Evolutionary conservation across 2,888 invertebrate species (phyloP), one percentile per base, ranked within the genome.

Genomic region (Caenorhabditis macrosperma): DNA sequence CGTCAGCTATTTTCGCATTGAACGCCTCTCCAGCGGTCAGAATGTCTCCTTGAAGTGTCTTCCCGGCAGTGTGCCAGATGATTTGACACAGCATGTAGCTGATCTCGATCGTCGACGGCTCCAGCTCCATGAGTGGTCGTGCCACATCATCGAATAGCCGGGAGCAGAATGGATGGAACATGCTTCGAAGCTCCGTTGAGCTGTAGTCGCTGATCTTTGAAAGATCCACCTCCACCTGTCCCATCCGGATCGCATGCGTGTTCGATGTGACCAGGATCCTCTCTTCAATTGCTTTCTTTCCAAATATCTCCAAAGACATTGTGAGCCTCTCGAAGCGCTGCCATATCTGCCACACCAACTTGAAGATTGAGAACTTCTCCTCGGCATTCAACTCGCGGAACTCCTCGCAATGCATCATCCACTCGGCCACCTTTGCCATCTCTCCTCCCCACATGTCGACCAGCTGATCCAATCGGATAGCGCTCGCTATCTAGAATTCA

Each of bases 81-180:
- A 83, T 74, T 44, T 82, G 82, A 60, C 80, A 82, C n/a, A 83
- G 54, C 77, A 83, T 79, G 22, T 82, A 83, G 17, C 81, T 68
- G 28, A 82, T 57, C 52, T 83, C 83, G 17, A 80, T 69, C 0
- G 63, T 41, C 22, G 67, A 74, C 4, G 81, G 81, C 22, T 77
- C 68, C 41, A 83, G 22, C 15, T 79, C 78, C 20, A 78, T n/a
- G 15, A 83, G 41, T 2, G 83, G 82, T 12, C 60, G 50, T 5
- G 81, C 72, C n/a, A 83, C 78, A n/a, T 76, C 48, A 9, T 77
- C 78, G 52, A 71, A 78, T 20, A 82, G 41, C 55, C 76, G 41
- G 6, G 60, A 59, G 20, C 68, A 64, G 15, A 79, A 54, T n/a
- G 77, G 78, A 17, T 78, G 69, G 44, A 83, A 82, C 69, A 82